Conservation (phyloP, 2,113 vertebrate genomes). For the Hydropotes inermis region DNA sequence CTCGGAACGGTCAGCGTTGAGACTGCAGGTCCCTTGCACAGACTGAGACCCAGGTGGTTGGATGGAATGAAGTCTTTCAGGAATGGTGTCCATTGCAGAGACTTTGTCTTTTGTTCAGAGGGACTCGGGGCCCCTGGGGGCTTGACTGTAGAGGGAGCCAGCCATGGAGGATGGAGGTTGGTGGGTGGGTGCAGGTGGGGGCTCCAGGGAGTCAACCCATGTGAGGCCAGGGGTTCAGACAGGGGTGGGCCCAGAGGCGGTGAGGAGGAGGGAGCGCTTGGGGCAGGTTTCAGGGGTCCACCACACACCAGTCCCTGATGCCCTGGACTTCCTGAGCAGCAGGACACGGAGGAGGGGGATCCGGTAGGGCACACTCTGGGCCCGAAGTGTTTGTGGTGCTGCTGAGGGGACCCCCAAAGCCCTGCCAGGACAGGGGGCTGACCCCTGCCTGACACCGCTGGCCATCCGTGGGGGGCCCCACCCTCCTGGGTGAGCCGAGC, state of each 20-base stretch:
- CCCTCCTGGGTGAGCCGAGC: accelerated
- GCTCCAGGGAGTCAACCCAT: neutral
- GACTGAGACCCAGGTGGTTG: neutral
- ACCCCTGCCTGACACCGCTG: neutral
- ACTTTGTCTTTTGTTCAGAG: neutral
- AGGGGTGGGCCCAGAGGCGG: accelerated
- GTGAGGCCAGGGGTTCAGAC: neutral
- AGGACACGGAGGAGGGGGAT: accelerated
- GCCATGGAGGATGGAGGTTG: neutral
- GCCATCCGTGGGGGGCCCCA: too few species aligned
- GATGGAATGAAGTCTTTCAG: neutral
- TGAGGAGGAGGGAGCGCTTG: accelerated
- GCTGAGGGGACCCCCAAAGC: too few species aligned
- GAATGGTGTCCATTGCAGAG: neutral
- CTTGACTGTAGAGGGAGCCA: neutral
- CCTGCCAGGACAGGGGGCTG: accelerated
- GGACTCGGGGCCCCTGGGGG: neutral
- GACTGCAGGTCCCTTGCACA: neutral
- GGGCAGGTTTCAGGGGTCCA: neutral
- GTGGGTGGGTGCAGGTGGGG: neutral
- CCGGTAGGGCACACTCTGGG: too few species aligned
- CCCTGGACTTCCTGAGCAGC: neutral
- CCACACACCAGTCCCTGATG: neutral
- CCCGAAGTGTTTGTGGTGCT: too few species aligned
- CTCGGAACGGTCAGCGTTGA: neutral